Evolutionary conservation across 92 coral and sea anemone genomes (phyloP), one percentile per base, ranked within the genome.

Genomic region (Zoanthus gigantus): DNA sequence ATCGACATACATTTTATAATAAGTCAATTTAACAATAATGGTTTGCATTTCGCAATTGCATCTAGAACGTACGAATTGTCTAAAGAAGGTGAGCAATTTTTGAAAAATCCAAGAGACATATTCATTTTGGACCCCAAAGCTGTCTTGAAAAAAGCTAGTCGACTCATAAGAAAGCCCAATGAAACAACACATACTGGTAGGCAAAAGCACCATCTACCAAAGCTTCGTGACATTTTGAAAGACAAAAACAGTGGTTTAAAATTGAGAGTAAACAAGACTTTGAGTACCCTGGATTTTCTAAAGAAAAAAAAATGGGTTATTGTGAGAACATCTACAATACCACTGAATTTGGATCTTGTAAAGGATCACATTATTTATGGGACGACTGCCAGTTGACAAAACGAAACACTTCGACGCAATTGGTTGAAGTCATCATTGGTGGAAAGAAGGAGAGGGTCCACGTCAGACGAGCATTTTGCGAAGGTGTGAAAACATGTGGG

Each of bases 241-340:
- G 77, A 50, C 16, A 72, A 72, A 42, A 58, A 61, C 13, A 56
- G 17, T 91, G 92, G 92, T 2, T 44, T 2, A 30, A 71, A n/a
- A 74, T 91, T 13, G 31, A 15, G 16, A 77, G 46, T 8, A 74
- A 77, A 77, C 82, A 91, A 32, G 89, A 91, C 30, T 83, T 57
- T 77, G 86, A 81, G 37, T 81, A 23, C 71, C 74, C 74, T 31
- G 86, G 77, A 56, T 81, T 6, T 34, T 28, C 61, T 32, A 37
- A 75, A 15, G 79, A 6, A 45, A 67, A 67, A 67, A n/a, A 15
- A n/a, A 0, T 79, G 1, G 66, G 74, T 83, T 31, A 81, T 63
- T 30, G 47, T 48, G 48, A 32, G 17, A 71, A 81, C 74, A 29
- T 18, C 47, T 16, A 58, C 46, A 67, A n/a, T 53, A n/a, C 61